phyloP scores from a whole-genome alignment of 2,797 vertebrate species.

The Hyperoplus lanceolatus region DNA sequence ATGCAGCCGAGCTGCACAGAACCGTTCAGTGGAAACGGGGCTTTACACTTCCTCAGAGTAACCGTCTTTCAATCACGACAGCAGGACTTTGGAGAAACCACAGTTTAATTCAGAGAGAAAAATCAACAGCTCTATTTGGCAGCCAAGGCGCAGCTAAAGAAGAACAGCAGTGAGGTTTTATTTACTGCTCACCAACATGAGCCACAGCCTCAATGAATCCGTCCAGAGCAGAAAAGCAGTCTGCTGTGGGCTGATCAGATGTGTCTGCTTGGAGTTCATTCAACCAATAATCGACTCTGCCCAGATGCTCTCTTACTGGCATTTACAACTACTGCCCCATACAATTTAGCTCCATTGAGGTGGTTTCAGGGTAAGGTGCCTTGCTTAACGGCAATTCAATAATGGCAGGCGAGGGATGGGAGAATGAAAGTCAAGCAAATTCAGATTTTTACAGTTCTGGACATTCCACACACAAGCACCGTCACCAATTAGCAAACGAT shows the following conservation, averaged over 20 bases:
- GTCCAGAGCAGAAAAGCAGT: slow-evolving; percentile 9
- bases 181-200: slow-evolving; percentile 51
- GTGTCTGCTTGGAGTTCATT: slow-evolving; percentile 43
- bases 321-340: slow-evolving; percentile 5
- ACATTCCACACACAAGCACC: not conserved
- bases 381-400: slow-evolving; percentile 7
- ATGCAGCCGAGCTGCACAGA: too few relatives aligned
- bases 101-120: slow-evolving; percentile 31
- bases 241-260: slow-evolving; percentile 47
- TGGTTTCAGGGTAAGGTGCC: slow-evolving; percentile 4
- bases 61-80: slow-evolving; percentile 28
- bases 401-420: not conserved
- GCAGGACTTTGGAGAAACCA: slow-evolving; percentile 21
- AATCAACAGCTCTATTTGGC: slow-evolving; percentile 37
- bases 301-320: slow-evolving; percentile 14
- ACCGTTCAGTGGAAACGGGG: too few relatives aligned
- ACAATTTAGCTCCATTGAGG: not conserved
- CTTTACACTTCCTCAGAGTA: slow-evolving; percentile 11
- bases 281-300: slow-evolving; percentile 17
- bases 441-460: not conserved
- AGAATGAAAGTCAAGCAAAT: not conserved
- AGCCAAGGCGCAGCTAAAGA: slow-evolving; percentile 18
- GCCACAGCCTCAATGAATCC: slow-evolving; percentile 38
- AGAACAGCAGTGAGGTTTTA: slow-evolving; percentile 41
- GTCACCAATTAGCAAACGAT: not conserved